Conservation (phyloP, 2,797 vertebrate species). For the Melanotaenia maccullochi region DNA sequence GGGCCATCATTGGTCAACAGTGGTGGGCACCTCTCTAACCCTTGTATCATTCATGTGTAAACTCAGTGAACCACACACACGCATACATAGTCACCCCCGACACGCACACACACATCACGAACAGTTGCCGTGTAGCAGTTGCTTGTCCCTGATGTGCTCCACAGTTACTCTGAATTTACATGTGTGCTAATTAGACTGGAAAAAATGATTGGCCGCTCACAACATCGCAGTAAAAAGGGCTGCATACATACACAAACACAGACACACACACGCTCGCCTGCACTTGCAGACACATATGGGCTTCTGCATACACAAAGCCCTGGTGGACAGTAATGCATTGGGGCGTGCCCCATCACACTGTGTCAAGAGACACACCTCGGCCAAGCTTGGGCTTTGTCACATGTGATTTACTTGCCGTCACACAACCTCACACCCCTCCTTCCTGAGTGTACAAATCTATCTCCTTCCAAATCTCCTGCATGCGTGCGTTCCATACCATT, state of each 20-base stretch:
- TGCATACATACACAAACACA: constrained; percentile 81
- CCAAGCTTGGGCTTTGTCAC: constrained; percentile 73
- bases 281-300: constrained; percentile 81
- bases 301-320: constrained; percentile 55
- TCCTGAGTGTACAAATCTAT: constrained; percentile 41
- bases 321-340: constrained; percentile 72
- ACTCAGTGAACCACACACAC: constrained; percentile 29
- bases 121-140: constrained; percentile 65
- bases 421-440: constrained; percentile 63
- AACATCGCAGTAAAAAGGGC: constrained; percentile 94
- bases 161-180: constrained; percentile 87
- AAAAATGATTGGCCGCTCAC: constrained; percentile 99
- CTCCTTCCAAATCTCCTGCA: constrained; percentile 19
- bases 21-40: constrained; percentile 47
- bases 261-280: constrained; percentile 22
- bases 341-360: constrained; percentile 71
- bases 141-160: constrained; percentile 76
- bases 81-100: constrained; percentile 11
- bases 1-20: constrained; percentile 46
- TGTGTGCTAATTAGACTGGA: constrained; percentile 99
- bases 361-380: constrained; percentile 76
- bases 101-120: constrained; percentile 22
- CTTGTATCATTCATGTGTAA: constrained; percentile 42
- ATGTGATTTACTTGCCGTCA: constrained; percentile 68
- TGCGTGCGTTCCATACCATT: constrained; percentile 13